Conservation (phyloP, 2,888 invertebrate species). For the Thera britannica region DNA sequence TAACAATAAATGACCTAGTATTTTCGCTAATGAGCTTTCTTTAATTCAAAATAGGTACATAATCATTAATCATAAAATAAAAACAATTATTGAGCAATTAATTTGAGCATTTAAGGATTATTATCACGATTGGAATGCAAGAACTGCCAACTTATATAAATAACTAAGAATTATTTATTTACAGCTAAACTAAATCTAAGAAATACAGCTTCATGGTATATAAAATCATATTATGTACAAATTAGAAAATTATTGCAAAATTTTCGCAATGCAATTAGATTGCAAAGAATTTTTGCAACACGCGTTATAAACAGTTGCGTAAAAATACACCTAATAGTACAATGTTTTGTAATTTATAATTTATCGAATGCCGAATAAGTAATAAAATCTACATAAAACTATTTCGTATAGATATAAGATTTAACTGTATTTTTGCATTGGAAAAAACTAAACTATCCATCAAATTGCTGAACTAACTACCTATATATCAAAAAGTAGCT, state of each 20-base stretch:
- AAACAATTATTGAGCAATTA: not conserved
- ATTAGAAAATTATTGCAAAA: not conserved
- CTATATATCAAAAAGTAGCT: not conserved
- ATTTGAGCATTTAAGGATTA: not conserved
- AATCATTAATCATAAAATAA: not conserved
- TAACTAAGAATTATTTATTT: not conserved
- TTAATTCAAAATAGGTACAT: too few species aligned
- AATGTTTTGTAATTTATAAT: not conserved
- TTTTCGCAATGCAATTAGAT: not conserved
- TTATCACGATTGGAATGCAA: constrained; percentile 1
- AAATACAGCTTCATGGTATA: not conserved
- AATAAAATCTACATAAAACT: not conserved
- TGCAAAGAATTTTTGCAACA: not conserved
- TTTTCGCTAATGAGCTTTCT: not conserved
- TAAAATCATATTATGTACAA: not conserved
- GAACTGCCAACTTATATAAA: not conserved
- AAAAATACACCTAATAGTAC: not conserved
- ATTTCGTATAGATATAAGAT: not conserved
- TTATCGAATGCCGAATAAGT: not conserved
- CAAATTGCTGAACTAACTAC: not conserved
- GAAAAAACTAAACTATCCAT: not conserved
- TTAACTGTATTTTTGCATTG: not conserved
- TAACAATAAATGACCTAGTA: not conserved
- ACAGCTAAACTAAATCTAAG: not conserved
- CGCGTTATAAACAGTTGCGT: not conserved